phyloP scores from a whole-genome alignment of 2,888 invertebrate species.

The Trypoxylon attenuatum region DNA sequence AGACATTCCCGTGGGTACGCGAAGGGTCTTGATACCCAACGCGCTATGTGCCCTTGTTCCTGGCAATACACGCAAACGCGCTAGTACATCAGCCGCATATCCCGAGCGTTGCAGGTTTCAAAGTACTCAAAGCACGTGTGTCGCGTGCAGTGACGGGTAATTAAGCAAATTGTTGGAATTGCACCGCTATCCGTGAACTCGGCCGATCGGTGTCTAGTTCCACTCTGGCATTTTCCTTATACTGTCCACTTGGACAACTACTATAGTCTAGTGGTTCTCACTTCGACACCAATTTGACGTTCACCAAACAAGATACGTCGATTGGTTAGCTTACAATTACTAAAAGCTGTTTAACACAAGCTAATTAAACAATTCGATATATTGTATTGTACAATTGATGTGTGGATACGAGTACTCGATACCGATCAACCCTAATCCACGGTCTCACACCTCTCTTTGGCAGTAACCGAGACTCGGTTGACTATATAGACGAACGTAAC shows the following conservation, averaged over 20 bases:
- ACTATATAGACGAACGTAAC: constrained; percentile 1
- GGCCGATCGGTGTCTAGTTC: constrained; percentile 5
- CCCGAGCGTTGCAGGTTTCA: constrained; percentile 7
- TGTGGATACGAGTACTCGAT: background rate
- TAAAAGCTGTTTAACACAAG: too few relatives aligned
- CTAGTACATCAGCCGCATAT: constrained; percentile 1
- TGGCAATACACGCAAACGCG: constrained; percentile 1
- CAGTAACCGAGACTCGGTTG: too few relatives aligned
- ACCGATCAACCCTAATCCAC: background rate
- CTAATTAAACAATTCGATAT: too few relatives aligned
- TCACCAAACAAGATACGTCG: too few relatives aligned
- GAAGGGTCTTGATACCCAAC: constrained; percentile 26
- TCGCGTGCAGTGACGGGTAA: constrained; percentile 28
- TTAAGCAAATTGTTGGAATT: constrained; percentile 52
- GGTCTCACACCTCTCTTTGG: background rate
- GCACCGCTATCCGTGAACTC: constrained; percentile 16
- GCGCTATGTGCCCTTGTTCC: constrained; percentile 6
- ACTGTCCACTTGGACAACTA: too few relatives aligned
- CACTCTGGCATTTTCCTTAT: constrained; percentile 5
- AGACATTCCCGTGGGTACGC: constrained; percentile 31
- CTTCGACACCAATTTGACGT: too few relatives aligned
- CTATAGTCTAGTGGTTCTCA: too few relatives aligned
- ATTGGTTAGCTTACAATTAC: too few relatives aligned
- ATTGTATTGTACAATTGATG: background rate
- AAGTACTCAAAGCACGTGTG: constrained; percentile 17